These are phyloP conservation scores for Tetramorium alpestre DNA, from an alignment of 1,140 invertebrate species.

Conservation along the genomic window DNA sequence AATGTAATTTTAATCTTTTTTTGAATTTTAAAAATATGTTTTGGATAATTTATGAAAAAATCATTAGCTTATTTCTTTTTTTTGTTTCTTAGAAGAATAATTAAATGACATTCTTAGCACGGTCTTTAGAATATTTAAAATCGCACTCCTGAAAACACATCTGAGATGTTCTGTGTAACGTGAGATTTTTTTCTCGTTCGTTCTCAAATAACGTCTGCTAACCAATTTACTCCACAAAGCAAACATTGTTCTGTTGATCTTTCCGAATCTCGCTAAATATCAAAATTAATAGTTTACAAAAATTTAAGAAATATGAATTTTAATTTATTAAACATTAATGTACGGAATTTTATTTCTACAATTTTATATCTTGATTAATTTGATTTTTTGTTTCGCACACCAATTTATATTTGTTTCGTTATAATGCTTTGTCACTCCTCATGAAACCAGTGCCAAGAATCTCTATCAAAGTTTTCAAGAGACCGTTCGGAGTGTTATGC, in stretches of 20 bases:
- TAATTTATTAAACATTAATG: not conserved
- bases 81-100: not conserved
- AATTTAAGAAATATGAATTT: not conserved
- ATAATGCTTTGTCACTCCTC: not conserved
- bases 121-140: not conserved
- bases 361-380: not conserved
- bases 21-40: not conserved
- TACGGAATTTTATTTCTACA: not conserved
- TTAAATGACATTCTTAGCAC: not conserved
- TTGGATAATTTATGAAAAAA: not conserved
- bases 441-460: not conserved
- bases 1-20: not conserved
- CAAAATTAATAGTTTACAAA: not conserved
- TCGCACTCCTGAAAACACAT: not conserved
- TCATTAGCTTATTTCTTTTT: not conserved
- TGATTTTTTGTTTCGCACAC: not conserved
- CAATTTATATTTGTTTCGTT: not conserved
- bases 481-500: not conserved
- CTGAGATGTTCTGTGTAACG: not conserved
- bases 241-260: conserved; percentile 5
- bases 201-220: conserved; percentile 37
- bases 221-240: not conserved
- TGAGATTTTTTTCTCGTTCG: conserved; percentile 18
- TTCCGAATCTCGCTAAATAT: not conserved
- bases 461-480: conserved; percentile 22